These are phyloP conservation scores for roundworm (Caenorhabditis elegans) DNA, from an alignment of 1,140 invertebrate species.

Conservation along the genomic window WBcel235 BX284605.5:210501-211000, in stretches of 20 bases:
- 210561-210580: constrained; percentile 79
- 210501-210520: constrained; percentile 78
- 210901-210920: constrained; percentile 87
- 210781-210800: not conserved
- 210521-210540: constrained; percentile 78
- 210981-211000: too few relatives aligned
- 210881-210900: constrained; percentile 78
- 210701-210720: constrained; percentile 85
- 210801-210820: not conserved
- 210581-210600: constrained; percentile 84
- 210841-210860: constrained; percentile 83
- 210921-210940: constrained; percentile 74
- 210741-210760: constrained; percentile 76
- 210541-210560: constrained; percentile 74
- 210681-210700: constrained; percentile 75
- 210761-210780: constrained; percentile 79
- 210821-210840: constrained; percentile 76
- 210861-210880: constrained; percentile 80
- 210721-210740: constrained; percentile 79
- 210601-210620: constrained; percentile 82
- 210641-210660: constrained; percentile 70
- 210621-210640: constrained; percentile 45
- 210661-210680: constrained; percentile 23
- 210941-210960: too few relatives aligned
- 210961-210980: too few relatives aligned